Conservation (phyloP, 2,797 vertebrate genomes). For the Furcifer pardalis region DNA sequence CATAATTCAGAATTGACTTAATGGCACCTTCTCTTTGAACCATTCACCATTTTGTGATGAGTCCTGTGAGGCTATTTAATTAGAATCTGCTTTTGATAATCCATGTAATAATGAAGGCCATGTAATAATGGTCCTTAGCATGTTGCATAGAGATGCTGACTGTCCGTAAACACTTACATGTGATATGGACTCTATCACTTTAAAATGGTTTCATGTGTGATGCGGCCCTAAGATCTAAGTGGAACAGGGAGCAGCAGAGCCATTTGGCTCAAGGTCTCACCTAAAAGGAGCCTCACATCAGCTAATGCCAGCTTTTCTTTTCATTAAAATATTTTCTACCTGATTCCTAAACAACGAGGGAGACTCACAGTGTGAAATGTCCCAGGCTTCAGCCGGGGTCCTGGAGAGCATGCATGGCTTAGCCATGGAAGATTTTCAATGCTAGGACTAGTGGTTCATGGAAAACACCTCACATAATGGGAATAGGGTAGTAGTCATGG, state of each 20-base stretch:
- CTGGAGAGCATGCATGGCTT: neutral
- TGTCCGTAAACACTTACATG: neutral
- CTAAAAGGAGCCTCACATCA: no score
- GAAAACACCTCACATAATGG: neutral
- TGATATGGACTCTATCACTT: neutral
- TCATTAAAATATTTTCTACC: no score
- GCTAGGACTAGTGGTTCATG: neutral
- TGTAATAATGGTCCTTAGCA: neutral
- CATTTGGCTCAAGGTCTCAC: no score
- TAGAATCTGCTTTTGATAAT: neutral
- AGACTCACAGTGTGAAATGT: no score
- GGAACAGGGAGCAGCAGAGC: no score
- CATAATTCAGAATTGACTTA: no score
- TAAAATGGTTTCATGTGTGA: neutral
- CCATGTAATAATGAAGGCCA: neutral
- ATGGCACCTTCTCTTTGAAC: constrained; percentile 3
- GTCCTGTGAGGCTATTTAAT: neutral
- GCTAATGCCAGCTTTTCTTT: no score
- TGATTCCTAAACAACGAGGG: no score
- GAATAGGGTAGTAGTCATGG: neutral
- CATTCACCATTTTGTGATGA: neutral
- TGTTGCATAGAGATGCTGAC: neutral
- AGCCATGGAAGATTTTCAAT: neutral
- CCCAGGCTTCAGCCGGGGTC: no score
- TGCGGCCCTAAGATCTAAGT: no score